Evolutionary conservation across 2,797 vertebrate genomes (phyloP), one percentile per base, ranked within the genome.

Genomic region (Acanthurus lineatus): DNA sequence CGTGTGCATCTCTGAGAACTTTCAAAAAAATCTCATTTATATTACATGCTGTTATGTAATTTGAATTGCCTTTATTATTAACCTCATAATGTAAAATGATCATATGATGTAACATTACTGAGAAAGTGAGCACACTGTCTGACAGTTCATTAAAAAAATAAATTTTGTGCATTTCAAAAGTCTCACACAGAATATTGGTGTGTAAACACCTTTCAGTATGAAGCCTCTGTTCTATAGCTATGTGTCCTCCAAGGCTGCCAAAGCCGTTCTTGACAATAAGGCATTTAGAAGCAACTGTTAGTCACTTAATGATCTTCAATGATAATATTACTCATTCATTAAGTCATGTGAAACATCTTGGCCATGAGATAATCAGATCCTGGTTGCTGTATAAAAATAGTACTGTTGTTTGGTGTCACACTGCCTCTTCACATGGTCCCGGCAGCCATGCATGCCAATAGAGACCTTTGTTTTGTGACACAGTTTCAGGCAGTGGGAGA

Each of bases 391-490:
- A 85, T 84, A 83, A 92, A 93, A 93, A 93, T 78, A 92, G 88
- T 79, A 28, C 85, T 73, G 88, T 92, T 94, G 92, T 93, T 89
- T 84, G 66, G 89, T 81, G 84, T 89, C 90, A 90, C 79, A 85
- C 84, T 84, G 86, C 76, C 73, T 81, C 75, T 89, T 91, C 84
- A 89, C 91, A 84, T 85, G 89, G 66, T 89, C 89, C 69, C 79
- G 35, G 81, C 79, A 83, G 85, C 78, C 77, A 73, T 49, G 83
- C 86, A 86, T 77, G 76, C 88, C 91, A 92, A 89, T 88, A 76
- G 86, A 88, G 84, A 88, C 89, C 93, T 95, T 95, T 94, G 94
- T 95, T 92, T 90, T 68, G 84, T 93, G 93, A 91, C 94, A 94
- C 92, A 94, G 92, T 93, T 94, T 88, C 79, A 87, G 86, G 80